These are phyloP conservation scores for Struthidea cinerea DNA, from an alignment of 2,113 vertebrate species.

Conservation along the genomic window DNA sequence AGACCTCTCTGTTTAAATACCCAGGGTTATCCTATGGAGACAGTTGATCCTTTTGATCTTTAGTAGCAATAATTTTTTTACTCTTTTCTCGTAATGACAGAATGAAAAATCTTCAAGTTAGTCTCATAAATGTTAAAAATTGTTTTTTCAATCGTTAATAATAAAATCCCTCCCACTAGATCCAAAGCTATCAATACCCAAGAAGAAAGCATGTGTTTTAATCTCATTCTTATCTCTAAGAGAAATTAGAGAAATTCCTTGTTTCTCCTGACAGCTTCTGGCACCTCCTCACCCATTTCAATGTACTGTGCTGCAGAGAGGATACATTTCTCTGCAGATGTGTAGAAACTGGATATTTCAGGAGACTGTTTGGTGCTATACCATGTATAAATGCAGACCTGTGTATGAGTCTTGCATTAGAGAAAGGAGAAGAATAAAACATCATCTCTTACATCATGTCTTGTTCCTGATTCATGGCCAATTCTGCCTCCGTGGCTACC, in stretches of 20 bases:
- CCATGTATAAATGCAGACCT: background rate
- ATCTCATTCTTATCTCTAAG: background rate
- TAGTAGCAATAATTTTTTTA: background rate
- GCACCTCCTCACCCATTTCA: background rate
- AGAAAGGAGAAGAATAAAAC: background rate
- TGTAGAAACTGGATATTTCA: background rate
- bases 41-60: background rate
- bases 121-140: background rate
- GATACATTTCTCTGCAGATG: background rate
- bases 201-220: background rate
- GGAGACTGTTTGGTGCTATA: background rate
- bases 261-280: background rate
- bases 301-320: background rate
- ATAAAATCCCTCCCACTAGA: background rate
- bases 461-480: background rate
- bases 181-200: background rate
- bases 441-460: fast-evolving
- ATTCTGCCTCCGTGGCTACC: background rate
- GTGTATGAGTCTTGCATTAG: background rate
- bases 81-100: background rate
- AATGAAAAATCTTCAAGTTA: background rate
- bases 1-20: background rate
- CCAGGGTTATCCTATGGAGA: background rate
- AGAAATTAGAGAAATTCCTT: background rate
- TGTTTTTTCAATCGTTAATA: background rate